A percentile compares a stretch with the other conserved stretches of the same genome.
These are phyloP conservation scores for Busseola fusca DNA, from an alignment of 2,888 invertebrate species.

Conservation along the genomic window DNA sequence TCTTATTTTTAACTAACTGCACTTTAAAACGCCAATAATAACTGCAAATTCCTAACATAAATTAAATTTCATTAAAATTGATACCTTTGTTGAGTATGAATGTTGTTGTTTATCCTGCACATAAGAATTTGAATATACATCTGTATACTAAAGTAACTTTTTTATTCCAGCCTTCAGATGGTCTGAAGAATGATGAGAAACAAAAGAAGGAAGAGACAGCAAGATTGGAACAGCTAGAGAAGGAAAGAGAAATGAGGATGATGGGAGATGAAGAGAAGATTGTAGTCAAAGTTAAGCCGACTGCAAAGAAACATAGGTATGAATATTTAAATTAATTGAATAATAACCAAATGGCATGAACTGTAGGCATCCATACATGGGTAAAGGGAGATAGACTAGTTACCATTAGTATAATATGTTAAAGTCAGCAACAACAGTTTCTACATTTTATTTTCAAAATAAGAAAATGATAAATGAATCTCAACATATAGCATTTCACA, in stretches of 20 bases:
- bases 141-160: background rate
- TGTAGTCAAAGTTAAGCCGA: slow-evolving; percentile 67
- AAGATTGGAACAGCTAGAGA: slow-evolving; percentile 93
- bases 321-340: background rate
- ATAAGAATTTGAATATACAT: background rate
- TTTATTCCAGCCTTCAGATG: slow-evolving; percentile 91
- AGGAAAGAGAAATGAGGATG: slow-evolving; percentile 94
- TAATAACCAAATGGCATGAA: background rate
- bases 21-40: background rate
- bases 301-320: slow-evolving; percentile 89
- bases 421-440: background rate
- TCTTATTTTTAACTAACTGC: background rate
- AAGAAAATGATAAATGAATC: background rate
- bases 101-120: background rate
- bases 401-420: background rate
- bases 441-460: background rate
- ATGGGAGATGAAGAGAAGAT: slow-evolving; percentile 85
- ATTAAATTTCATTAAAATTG: background rate
- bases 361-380: background rate
- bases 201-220: slow-evolving; percentile 94
- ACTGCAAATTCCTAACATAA: background rate
- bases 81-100: background rate
- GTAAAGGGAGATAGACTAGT: background rate
- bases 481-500: background rate
- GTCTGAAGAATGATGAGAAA: slow-evolving; percentile 95